phyloP scores from a whole-genome alignment of 2,113 vertebrate species.

The Festucalex cinctus region DNA sequence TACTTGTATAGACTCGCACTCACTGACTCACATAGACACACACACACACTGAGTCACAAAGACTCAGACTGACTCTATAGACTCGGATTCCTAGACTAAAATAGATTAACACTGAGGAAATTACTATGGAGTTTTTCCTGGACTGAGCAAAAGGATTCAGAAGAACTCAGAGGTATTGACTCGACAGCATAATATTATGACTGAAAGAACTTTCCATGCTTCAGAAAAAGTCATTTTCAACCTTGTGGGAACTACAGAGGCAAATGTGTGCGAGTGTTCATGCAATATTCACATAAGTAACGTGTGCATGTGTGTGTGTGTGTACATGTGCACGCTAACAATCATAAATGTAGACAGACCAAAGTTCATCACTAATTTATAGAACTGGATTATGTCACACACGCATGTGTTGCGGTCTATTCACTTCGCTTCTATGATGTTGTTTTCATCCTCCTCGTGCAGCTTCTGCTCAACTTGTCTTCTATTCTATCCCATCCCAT shows the following conservation, averaged over 20 bases:
- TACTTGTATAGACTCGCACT: background rate
- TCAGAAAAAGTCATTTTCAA: background rate
- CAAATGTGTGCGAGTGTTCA: background rate
- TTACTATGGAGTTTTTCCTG: background rate
- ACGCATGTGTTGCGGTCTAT: background rate
- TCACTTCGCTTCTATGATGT: background rate
- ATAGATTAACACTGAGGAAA: background rate
- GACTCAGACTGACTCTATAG: background rate
- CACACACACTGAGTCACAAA: background rate
- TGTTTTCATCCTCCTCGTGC: background rate
- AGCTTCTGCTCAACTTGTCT: background rate
- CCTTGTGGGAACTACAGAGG: background rate
- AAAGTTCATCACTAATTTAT: conserved; percentile 67
- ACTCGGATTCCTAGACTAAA: background rate
- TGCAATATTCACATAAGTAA: too few relatives aligned
- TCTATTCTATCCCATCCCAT: conserved; percentile 1
- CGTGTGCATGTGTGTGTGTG: conserved; percentile 1
- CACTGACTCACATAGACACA: background rate
- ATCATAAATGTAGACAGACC: conserved; percentile 49
- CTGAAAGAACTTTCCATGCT: background rate
- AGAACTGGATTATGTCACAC: conserved; percentile 38
- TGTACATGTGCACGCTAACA: conserved; percentile 22
- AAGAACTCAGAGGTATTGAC: background rate
- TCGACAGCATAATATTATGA: background rate
- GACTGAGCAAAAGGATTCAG: background rate